phyloP scores from a whole-genome alignment of 2,797 vertebrate genomes.

The Gymnothorax reevesii region DNA sequence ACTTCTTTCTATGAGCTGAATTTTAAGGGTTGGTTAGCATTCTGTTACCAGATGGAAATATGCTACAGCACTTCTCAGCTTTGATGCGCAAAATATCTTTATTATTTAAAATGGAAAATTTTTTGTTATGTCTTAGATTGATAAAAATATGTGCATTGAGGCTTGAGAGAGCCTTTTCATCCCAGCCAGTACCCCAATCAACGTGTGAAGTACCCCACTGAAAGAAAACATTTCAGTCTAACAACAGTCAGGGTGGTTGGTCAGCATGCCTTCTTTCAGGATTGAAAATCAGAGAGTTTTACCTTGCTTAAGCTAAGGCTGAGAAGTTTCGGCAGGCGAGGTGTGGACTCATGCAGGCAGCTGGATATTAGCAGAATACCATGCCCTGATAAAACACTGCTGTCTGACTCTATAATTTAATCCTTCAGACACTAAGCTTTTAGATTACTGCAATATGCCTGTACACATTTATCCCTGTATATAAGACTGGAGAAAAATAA shows the following conservation, averaged over 20 bases:
- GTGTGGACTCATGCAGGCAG: neutral
- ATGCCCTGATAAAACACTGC: neutral
- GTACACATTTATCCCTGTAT: neutral
- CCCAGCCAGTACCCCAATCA: too few species aligned
- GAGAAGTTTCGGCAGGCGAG: neutral
- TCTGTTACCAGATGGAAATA: too few species aligned
- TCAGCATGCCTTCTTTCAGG: neutral
- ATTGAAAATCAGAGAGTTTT: constrained; percentile 10
- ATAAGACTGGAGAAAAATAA: neutral
- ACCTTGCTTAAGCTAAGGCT: neutral
- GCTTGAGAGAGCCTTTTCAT: too few species aligned
- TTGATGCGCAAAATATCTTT: too few species aligned
- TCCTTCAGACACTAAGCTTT: neutral
- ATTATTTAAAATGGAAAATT: too few species aligned
- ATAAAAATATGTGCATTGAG: too few species aligned
- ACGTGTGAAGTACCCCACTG: too few species aligned
- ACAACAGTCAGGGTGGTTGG: neutral
- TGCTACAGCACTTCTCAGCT: too few species aligned
- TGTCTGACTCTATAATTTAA: neutral
- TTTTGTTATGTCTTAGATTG: too few species aligned
- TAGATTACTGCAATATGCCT: neutral
- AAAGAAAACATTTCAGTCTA: too few species aligned
- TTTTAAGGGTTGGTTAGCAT: neutral
- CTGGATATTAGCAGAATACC: neutral
- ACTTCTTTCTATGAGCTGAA: neutral